Evolutionary conservation across 2,888 invertebrate species (phyloP), one percentile per base, ranked within the genome.

Genomic region (Drosophila histrio): DNA sequence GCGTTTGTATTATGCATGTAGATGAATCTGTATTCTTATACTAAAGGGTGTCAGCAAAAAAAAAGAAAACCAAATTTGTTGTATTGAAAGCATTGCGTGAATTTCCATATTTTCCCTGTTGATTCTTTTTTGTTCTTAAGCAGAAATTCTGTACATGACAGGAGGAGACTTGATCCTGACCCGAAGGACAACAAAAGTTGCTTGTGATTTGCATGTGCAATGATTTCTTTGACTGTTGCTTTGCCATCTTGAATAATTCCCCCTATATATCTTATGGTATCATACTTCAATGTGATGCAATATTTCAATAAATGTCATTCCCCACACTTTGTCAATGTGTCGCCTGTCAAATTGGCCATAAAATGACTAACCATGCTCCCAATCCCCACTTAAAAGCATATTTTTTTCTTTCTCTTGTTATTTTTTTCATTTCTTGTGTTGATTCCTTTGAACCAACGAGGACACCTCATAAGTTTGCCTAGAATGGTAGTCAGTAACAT

Each of bases 41-140:
- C n/a, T n/a, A 44, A 41, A 68, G 57, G 47, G 47, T 41, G 67
- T 52, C 30, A 56, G 61, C 56, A 57, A 54, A 73, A 8, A 26
- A 17, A 36, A 34, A 26, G 9, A 36, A 34, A 67, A 47, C 49
- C 54, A 68, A 75, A 58, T 68, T 61, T 72, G 52, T 65, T 78
- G 71, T 77, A 77, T 79, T 76, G 77, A 77, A 67, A 62, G 77
- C 77, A 61, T 26, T 53, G 67, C 63, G 67, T 57, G 66, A 72
- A 68, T 78, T 78, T 74, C 60, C 64, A 47, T 64, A 69, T 60
- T 66, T 61, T 56, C 32, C 46, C 50, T 43, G 50, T 47, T 52
- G 50, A 58, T 50, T 57, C 32, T 43, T 24, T 52, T 52, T 38
- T 28, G 46, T 38, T 13, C 26, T 26, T 39, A 41, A 54, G 44